Evolutionary conservation across 92 coral and sea anemone genomes (phyloP).

Genomic region (Blastomussa wellsi): DNA sequence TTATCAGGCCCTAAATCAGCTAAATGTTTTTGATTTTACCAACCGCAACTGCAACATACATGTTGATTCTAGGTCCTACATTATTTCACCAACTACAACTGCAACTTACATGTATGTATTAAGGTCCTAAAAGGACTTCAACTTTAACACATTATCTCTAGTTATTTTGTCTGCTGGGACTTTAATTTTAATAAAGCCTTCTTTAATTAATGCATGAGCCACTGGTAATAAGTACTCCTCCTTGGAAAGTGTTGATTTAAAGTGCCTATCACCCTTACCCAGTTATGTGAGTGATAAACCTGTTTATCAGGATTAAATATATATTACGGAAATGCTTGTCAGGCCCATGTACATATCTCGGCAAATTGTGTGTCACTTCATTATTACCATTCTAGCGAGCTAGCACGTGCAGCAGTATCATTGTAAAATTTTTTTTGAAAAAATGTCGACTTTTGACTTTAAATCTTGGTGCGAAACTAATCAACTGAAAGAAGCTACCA

Average conservation of each 20-base stretch:
- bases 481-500: too few relatives aligned
- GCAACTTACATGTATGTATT: too few relatives aligned
- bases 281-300: slow-evolving; percentile 10
- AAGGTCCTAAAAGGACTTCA: neutral
- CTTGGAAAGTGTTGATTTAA: slow-evolving; percentile 26
- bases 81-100: too few relatives aligned
- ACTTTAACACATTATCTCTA: neutral
- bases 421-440: too few relatives aligned
- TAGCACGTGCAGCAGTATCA: too few relatives aligned
- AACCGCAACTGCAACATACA: neutral
- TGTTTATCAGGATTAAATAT: too few relatives aligned
- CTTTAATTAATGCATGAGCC: neutral
- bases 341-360: slow-evolving; percentile 42
- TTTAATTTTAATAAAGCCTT: neutral
- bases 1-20: neutral
- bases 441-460: too few relatives aligned
- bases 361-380: too few relatives aligned
- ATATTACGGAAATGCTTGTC: too few relatives aligned
- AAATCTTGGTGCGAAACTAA: too few relatives aligned
- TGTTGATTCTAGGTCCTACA: too few relatives aligned
- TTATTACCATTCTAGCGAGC: too few relatives aligned
- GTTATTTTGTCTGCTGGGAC: neutral
- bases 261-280: slow-evolving; percentile 31
- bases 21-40: neutral
- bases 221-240: slow-evolving; percentile 33